Conservation (phyloP, 2,113 vertebrate species). For the Heterochromis multidens region DNA sequence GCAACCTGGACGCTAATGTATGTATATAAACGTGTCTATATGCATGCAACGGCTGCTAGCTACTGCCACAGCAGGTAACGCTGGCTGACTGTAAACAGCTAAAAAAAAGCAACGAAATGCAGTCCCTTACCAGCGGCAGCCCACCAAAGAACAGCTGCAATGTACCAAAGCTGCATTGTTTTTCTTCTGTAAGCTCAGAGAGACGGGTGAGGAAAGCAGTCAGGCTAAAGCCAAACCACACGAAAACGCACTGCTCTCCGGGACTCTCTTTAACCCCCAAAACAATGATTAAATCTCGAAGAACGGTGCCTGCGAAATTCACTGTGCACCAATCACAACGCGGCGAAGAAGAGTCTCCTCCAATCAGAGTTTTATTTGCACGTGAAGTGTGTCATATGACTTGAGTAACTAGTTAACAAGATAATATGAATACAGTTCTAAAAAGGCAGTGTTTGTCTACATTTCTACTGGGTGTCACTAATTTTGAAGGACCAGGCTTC, state of each 20-base stretch:
- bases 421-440: neutral
- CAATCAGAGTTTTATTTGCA: conserved; percentile 1
- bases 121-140: conserved; percentile 42
- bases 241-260: neutral
- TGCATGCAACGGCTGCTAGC: neutral
- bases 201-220: accelerated
- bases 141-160: conserved; percentile 32
- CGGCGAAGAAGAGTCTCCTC: accelerated
- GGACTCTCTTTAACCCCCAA: neutral
- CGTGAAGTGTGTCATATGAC: conserved; percentile 45
- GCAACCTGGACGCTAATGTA: neutral
- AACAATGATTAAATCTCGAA: neutral
- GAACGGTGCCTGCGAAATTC: too few species aligned
- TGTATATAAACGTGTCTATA: accelerated
- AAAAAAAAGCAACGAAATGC: neutral
- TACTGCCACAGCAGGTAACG: neutral
- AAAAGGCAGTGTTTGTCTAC: neutral
- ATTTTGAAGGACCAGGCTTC: neutral
- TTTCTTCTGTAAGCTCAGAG: neutral
- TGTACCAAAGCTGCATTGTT: conserved; percentile 34
- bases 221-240: neutral
- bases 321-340: neutral
- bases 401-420: neutral
- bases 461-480: neutral
- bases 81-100: neutral